A percentile compares a stretch with the other conserved stretches of the same genome.
These are phyloP conservation scores for Dasypogon diadema DNA, from an alignment of 2,888 invertebrate species.

Conservation along the genomic window DNA sequence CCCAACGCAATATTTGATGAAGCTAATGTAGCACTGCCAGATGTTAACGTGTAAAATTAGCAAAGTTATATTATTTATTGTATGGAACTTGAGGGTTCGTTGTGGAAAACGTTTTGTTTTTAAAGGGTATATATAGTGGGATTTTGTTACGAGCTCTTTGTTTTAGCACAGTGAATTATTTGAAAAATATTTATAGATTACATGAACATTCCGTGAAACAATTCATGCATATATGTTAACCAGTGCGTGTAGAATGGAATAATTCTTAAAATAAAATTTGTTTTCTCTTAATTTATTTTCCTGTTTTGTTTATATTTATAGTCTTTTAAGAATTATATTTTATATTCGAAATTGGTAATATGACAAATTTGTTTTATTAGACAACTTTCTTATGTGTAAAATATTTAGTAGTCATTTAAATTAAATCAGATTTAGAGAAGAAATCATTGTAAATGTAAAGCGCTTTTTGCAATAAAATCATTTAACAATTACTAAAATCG, in stretches of 20 bases:
- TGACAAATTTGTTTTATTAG: constrained; percentile 31
- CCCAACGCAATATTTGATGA: too few relatives aligned
- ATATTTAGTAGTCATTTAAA: constrained; percentile 40
- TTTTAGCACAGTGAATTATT: too few relatives aligned
- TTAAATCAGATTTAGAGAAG: constrained; percentile 36
- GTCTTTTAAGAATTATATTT: constrained; percentile 36
- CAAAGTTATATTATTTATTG: too few relatives aligned
- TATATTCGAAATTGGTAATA: constrained; percentile 41
- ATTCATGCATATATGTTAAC: constrained; percentile 15
- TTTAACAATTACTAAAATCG: constrained; percentile 57
- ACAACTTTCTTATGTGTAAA: constrained; percentile 26
- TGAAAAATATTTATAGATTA: too few relatives aligned
- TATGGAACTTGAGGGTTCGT: too few relatives aligned
- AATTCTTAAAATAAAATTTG: constrained; percentile 19
- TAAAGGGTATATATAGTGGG: too few relatives aligned
- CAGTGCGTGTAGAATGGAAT: constrained; percentile 44
- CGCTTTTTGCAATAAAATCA: constrained; percentile 68
- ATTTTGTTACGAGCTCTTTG: too few relatives aligned
- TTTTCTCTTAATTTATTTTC: constrained; percentile 27
- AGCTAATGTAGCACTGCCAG: too few relatives aligned
- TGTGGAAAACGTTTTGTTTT: too few relatives aligned
- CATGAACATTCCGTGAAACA: neutral
- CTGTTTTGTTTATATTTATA: constrained; percentile 42
- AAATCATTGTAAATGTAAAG: constrained; percentile 61
- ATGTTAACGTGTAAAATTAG: too few relatives aligned